These are phyloP conservation scores for Acleris sparsana DNA, from an alignment of 2,888 invertebrate species.

Conservation along the genomic window DNA sequence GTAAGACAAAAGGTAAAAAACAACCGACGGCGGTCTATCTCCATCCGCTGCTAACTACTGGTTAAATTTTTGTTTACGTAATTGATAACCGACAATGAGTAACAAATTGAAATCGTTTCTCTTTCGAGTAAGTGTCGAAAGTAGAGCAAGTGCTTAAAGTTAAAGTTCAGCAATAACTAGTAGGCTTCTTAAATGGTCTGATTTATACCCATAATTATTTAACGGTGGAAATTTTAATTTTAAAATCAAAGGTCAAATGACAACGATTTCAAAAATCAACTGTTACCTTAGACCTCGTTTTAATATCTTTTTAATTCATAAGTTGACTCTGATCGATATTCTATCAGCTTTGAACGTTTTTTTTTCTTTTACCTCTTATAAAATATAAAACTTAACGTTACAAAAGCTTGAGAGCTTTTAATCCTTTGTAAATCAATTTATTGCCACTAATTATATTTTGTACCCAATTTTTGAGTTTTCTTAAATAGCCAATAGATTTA, in stretches of 20 bases:
- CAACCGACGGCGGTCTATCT: conserved; percentile 42
- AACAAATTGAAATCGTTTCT: conserved; percentile 56
- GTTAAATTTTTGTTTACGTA: conserved; percentile 67
- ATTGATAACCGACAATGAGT: conserved; percentile 51
- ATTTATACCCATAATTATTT: conserved; percentile 29
- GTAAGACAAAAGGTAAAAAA: conserved; percentile 55
- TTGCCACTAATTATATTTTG: too few species aligned
- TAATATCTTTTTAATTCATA: too few species aligned
- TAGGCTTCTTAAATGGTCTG: conserved; percentile 32
- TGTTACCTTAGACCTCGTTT: too few species aligned
- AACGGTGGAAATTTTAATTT: conserved; percentile 21
- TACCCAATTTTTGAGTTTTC: too few species aligned
- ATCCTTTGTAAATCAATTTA: too few species aligned
- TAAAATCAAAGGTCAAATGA: conserved; percentile 11
- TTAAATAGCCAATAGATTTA: too few species aligned
- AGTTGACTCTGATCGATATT: too few species aligned
- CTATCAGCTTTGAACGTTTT: too few species aligned
- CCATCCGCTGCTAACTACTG: conserved; percentile 60
- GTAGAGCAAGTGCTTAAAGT: conserved; percentile 36
- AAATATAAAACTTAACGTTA: too few species aligned
- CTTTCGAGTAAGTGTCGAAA: conserved; percentile 47
- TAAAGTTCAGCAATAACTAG: conserved; percentile 37
- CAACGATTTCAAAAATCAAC: background rate
- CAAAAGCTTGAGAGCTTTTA: too few species aligned
- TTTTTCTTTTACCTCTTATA: too few species aligned